Conservation (phyloP, 2,797 vertebrate genomes). For the Zalophus californianus region DNA sequence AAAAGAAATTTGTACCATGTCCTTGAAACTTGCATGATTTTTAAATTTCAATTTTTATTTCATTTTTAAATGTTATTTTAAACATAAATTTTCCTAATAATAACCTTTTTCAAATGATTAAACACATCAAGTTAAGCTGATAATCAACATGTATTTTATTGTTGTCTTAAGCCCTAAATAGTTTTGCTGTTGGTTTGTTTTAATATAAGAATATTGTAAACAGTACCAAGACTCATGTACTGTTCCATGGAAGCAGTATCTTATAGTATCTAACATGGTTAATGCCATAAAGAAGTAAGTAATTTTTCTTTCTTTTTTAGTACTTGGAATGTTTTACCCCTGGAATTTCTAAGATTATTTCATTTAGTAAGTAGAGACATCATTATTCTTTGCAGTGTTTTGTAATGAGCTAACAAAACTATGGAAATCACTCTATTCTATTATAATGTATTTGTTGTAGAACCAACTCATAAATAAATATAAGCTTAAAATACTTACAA, state of each 20-base stretch:
- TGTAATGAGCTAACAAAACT: not conserved
- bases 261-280: not conserved
- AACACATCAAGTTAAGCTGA: not conserved
- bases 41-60: slow-evolving; percentile 41
- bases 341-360: not conserved
- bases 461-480: not conserved
- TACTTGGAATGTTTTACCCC: not conserved
- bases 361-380: not conserved
- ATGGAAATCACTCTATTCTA: not conserved
- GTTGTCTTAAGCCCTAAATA: not conserved
- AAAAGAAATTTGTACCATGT: not conserved
- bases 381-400: not conserved
- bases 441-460: not conserved
- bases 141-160: not conserved
- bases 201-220: not conserved
- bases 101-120: not conserved
- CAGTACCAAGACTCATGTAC: not conserved
- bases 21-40: not conserved
- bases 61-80: not conserved
- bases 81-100: not conserved
- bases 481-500: not conserved
- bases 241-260: not conserved
- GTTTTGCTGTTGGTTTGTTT: not conserved
- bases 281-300: not conserved
- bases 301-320: not conserved